A percentile compares a stretch with the other conserved stretches of the same genome.
Evolutionary conservation across 2,113 vertebrate species (phyloP).

Genomic region (Entosphenus tridentatus): DNA sequence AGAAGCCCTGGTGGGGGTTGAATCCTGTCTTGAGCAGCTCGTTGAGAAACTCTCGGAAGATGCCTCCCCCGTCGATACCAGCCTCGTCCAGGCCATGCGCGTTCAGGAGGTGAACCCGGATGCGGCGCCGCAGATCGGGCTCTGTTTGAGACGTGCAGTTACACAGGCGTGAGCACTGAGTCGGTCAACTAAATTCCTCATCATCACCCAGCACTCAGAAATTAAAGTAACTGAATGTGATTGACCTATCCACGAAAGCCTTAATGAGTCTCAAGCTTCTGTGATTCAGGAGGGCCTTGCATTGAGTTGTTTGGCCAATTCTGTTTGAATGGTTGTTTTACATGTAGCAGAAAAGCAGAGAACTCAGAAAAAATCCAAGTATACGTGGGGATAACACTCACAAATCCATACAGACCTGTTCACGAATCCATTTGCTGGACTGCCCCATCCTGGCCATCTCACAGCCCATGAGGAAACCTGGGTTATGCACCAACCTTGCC

Average conservation of each 20-base stretch:
- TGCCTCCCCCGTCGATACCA: slow-evolving; percentile 83
- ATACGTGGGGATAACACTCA: no score
- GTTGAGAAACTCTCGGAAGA: slow-evolving; percentile 89
- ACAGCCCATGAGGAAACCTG: no score
- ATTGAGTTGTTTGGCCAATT: no score
- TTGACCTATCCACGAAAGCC: neutral
- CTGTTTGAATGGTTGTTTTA: no score
- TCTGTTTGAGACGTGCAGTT: slow-evolving; percentile 24
- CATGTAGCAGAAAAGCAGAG: no score
- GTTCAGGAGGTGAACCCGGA: slow-evolving; percentile 80
- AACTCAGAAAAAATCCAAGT: no score
- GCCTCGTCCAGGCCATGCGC: slow-evolving; percentile 87
- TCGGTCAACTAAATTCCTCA: neutral
- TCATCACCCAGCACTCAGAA: no score
- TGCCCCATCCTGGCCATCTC: no score
- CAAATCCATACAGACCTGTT: no score
- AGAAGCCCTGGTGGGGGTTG: slow-evolving; percentile 91
- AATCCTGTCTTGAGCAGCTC: slow-evolving; percentile 89
- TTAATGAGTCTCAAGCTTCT: neutral
- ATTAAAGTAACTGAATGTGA: neutral
- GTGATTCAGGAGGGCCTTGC: no score
- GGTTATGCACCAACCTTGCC: no score
- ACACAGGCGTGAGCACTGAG: neutral
- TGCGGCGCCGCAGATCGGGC: slow-evolving; percentile 72
- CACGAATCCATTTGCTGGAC: no score